These are phyloP conservation scores for Drosophila azteca DNA, from an alignment of 1,140 invertebrate genomes.

Conservation along the genomic window DNA sequence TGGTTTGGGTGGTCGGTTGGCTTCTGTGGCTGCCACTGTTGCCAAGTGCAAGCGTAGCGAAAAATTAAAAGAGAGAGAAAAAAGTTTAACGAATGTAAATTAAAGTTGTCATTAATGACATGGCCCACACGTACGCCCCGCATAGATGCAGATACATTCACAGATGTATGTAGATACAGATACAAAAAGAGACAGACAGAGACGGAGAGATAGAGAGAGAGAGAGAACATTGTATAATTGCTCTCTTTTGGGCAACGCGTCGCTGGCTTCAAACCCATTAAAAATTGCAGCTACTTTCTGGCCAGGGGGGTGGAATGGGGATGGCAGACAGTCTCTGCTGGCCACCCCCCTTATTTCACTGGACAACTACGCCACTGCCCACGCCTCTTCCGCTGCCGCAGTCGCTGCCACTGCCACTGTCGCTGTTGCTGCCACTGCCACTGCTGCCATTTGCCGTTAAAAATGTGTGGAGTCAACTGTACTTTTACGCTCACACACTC, in stretches of 20 bases:
- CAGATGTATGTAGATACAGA: constrained; percentile 5
- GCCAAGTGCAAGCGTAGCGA: constrained; percentile 64
- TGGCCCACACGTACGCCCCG: constrained; percentile 20
- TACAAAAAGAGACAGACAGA: constrained; percentile 3
- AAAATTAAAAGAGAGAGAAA: constrained; percentile 25
- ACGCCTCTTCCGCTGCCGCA: constrained; percentile 10
- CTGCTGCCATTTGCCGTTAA: constrained; percentile 60
- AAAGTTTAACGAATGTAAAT: constrained; percentile 49
- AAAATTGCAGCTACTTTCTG: constrained; percentile 63
- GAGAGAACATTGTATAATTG: constrained; percentile 51
- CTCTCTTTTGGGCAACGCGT: constrained; percentile 36
- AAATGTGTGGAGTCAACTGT: constrained; percentile 79
- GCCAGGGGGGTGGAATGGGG: neutral
- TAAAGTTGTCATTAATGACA: constrained; percentile 69
- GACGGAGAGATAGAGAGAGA: constrained; percentile 7
- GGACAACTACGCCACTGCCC: constrained; percentile 5
- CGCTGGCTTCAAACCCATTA: constrained; percentile 43
- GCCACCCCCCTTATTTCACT: constrained; percentile 27
- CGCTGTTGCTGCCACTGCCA: constrained; percentile 15
- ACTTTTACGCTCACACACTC: constrained; percentile 64
- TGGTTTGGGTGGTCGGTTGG: neutral
- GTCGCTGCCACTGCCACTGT: constrained; percentile 15
- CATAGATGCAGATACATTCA: neutral
- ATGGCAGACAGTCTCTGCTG: constrained; percentile 43
- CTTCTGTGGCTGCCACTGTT: constrained; percentile 46